phyloP scores from a whole-genome alignment of 2,888 invertebrate genomes.

The Syritta pipiens region DNA sequence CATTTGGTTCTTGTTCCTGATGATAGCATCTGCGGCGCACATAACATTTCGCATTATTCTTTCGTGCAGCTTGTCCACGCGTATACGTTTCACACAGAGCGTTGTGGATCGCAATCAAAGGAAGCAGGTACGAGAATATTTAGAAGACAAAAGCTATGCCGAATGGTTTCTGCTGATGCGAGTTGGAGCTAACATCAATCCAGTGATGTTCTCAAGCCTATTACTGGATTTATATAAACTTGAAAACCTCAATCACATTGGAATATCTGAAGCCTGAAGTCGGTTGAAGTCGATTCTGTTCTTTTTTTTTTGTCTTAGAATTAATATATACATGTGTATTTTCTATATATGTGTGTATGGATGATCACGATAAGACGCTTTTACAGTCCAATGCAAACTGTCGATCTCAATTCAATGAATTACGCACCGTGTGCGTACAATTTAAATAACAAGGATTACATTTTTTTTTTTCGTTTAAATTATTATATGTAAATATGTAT shows the following conservation, averaged over 20 bases:
- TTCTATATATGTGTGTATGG: too few relatives aligned
- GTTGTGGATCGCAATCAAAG: slow-evolving; percentile 73
- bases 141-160: slow-evolving; percentile 80
- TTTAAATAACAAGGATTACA: slow-evolving; percentile 9
- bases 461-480: slow-evolving; percentile 11
- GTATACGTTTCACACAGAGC: slow-evolving; percentile 73
- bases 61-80: slow-evolving; percentile 79
- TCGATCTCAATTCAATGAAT: neutral
- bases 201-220: slow-evolving; percentile 84
- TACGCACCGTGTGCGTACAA: slow-evolving; percentile 34
- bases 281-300: too few relatives aligned
- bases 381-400: neutral
- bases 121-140: slow-evolving; percentile 68
- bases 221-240: slow-evolving; percentile 80
- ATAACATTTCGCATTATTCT: slow-evolving; percentile 84
- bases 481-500: slow-evolving; percentile 39
- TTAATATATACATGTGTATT: too few relatives aligned
- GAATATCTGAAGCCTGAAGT: slow-evolving; percentile 41
- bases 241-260: slow-evolving; percentile 29
- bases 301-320: too few relatives aligned
- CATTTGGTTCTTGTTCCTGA: slow-evolving; percentile 86
- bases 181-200: slow-evolving; percentile 88
- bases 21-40: slow-evolving; percentile 82
- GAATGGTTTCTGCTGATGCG: slow-evolving; percentile 90
- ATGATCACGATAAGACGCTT: neutral